Conservation (phyloP, 2,113 vertebrate species). For the Mungos mungo region DNA sequence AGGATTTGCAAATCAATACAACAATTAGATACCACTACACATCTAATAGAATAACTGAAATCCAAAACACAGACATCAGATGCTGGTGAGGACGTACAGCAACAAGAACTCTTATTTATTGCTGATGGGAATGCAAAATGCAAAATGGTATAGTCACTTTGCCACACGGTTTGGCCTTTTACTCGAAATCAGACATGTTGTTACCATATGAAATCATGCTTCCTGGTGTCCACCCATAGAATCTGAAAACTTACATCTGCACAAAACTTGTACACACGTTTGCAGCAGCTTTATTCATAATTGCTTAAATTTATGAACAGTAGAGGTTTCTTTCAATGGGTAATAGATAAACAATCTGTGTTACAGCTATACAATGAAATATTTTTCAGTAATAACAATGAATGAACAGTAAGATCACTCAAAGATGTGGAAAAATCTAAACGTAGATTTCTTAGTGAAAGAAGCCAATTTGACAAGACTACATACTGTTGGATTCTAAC, state of each 20-base stretch:
- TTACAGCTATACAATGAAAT: too few species aligned
- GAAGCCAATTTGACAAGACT: background rate
- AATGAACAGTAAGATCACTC: too few species aligned
- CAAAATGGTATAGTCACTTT: background rate
- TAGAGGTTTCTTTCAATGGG: background rate
- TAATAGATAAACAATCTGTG: background rate
- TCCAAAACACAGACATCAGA: background rate
- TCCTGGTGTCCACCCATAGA: background rate
- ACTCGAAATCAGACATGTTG: background rate
- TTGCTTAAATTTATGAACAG: background rate
- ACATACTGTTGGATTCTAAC: background rate
- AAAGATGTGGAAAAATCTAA: background rate
- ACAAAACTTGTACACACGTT: background rate
- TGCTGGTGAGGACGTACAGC: background rate
- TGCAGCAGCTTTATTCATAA: background rate
- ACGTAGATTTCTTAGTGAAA: background rate
- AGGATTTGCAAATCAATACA: background rate
- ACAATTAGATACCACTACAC: background rate
- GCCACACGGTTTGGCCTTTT: background rate
- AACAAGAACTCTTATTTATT: too few species aligned
- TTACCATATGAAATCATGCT: background rate
- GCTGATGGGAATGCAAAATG: background rate
- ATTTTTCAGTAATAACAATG: background rate
- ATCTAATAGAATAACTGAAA: background rate
- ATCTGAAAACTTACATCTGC: background rate